These are phyloP conservation scores for Pinctada fucata DNA, from an alignment of 2,888 invertebrate genomes.

Conservation along the genomic window DNA sequence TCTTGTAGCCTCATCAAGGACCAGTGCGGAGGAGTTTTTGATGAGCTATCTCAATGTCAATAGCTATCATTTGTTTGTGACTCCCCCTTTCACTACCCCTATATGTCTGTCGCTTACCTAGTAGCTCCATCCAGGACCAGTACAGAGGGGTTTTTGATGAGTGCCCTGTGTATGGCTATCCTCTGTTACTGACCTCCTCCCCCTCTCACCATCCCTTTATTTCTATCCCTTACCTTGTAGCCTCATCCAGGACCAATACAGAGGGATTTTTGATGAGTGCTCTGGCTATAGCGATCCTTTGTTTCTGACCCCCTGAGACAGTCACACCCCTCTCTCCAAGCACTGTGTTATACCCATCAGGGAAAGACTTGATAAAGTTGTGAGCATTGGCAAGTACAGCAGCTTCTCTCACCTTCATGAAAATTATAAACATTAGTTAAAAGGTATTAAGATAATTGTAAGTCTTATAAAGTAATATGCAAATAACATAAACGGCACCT, in stretches of 20 bases:
- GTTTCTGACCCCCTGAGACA: constrained; percentile 96
- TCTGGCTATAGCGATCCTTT: constrained; percentile 95
- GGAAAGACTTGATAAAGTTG: constrained; percentile 90
- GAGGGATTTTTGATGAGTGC: constrained; percentile 94
- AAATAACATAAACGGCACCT: too few species aligned
- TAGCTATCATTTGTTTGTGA: constrained; percentile 95
- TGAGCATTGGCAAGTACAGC: constrained; percentile 93
- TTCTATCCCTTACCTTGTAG: constrained; percentile 85
- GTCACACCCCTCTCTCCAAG: constrained; percentile 92
- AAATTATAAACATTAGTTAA: background rate
- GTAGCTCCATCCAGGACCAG: constrained; percentile 92
- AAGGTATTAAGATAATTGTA: background rate
- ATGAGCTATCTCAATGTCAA: constrained; percentile 90
- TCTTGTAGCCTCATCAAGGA: constrained; percentile 96
- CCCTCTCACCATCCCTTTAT: too few species aligned
- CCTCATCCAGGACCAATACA: constrained; percentile 88
- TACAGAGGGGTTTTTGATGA: constrained; percentile 91
- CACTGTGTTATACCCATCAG: constrained; percentile 88
- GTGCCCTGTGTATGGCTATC: constrained; percentile 94
- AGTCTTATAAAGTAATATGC: too few species aligned
- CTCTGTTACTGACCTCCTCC: constrained; percentile 94
- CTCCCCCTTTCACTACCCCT: constrained; percentile 80
- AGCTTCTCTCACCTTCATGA: constrained; percentile 84
- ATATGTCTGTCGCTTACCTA: constrained; percentile 80
- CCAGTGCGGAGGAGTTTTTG: constrained; percentile 87